Conservation (phyloP, 2,888 invertebrate species). For the Stomorhina lunata region DNA sequence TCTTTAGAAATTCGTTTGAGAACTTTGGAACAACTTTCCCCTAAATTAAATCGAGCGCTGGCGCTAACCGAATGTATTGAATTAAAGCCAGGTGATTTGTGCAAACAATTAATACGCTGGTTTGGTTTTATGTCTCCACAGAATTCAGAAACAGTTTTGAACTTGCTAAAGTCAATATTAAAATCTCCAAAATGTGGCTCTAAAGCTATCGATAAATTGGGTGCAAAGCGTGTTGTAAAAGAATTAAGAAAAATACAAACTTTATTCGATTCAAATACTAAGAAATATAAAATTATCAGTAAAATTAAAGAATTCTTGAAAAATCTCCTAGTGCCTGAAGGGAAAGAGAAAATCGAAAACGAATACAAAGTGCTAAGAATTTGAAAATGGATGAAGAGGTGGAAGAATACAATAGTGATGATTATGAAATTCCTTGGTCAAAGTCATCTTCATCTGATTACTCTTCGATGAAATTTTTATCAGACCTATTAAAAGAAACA, state of each 20-base stretch:
- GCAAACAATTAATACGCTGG: slow-evolving; percentile 78
- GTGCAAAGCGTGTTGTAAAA: slow-evolving; percentile 69
- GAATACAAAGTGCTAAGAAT: not conserved
- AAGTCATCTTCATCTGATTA: slow-evolving; percentile 71
- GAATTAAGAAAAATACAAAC: slow-evolving; percentile 75
- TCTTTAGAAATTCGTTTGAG: slow-evolving; percentile 76
- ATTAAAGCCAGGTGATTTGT: slow-evolving; percentile 74
- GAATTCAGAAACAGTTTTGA: slow-evolving; percentile 69
- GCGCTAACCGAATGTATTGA: slow-evolving; percentile 71
- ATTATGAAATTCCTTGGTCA: slow-evolving; percentile 76
- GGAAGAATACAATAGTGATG: slow-evolving; percentile 26
- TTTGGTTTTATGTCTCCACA: slow-evolving; percentile 73
- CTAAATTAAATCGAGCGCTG: slow-evolving; percentile 72
- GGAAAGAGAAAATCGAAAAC: slow-evolving; percentile 12
- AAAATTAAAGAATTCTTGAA: slow-evolving; percentile 68
- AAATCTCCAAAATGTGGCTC: slow-evolving; percentile 70
- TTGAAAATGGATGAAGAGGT: not conserved
- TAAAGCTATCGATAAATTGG: slow-evolving; percentile 70
- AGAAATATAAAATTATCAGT: slow-evolving; percentile 66
- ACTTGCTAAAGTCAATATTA: slow-evolving; percentile 73
- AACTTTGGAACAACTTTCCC: slow-evolving; percentile 75
- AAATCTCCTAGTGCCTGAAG: not conserved
- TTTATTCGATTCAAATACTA: slow-evolving; percentile 65
- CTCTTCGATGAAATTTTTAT: slow-evolving; percentile 72
- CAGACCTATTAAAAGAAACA: slow-evolving; percentile 70